These are phyloP conservation scores for Chlorodrepanis virens DNA, from an alignment of 2,113 vertebrate genomes.

Conservation along the genomic window DNA sequence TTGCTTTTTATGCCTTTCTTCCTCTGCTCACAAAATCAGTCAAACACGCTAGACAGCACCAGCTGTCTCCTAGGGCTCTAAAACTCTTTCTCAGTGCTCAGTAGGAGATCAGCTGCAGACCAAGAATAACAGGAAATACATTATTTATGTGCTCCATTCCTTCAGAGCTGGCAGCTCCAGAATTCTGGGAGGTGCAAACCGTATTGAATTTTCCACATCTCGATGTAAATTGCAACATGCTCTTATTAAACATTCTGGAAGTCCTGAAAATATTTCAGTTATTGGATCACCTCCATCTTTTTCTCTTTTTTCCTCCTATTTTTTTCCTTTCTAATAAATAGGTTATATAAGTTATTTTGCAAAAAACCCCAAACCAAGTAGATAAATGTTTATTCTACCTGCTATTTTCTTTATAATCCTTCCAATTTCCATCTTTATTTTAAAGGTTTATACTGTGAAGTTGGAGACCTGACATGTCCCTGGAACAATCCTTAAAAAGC, in stretches of 20 bases:
- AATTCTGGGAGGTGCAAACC: constrained; percentile 13
- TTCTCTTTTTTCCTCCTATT: not conserved
- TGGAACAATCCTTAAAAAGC: not conserved
- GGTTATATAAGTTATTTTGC: not conserved
- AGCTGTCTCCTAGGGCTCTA: constrained; percentile 20
- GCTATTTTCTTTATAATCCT: not conserved
- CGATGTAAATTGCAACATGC: not conserved
- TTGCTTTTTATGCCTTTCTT: not conserved
- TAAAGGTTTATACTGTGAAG: not conserved
- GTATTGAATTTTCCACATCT: not conserved
- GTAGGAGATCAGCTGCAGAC: constrained; percentile 34
- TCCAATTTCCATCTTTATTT: not conserved
- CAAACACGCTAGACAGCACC: constrained; percentile 38
- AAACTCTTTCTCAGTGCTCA: constrained; percentile 26
- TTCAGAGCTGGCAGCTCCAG: not conserved
- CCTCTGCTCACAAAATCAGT: constrained; percentile 21
- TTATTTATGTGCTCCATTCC: constrained; percentile 35
- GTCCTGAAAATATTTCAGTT: not conserved
- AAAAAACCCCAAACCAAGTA: not conserved
- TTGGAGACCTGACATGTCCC: not conserved
- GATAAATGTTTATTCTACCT: not conserved
- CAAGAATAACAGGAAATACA: constrained; percentile 44
- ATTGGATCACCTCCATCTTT: not conserved
- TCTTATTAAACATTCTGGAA: constrained; percentile 29
- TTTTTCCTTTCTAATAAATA: not conserved